Evolutionary conservation across 2,888 invertebrate species (phyloP), one percentile per base, ranked within the genome.

Genomic region (Cepaea hortensis): DNA sequence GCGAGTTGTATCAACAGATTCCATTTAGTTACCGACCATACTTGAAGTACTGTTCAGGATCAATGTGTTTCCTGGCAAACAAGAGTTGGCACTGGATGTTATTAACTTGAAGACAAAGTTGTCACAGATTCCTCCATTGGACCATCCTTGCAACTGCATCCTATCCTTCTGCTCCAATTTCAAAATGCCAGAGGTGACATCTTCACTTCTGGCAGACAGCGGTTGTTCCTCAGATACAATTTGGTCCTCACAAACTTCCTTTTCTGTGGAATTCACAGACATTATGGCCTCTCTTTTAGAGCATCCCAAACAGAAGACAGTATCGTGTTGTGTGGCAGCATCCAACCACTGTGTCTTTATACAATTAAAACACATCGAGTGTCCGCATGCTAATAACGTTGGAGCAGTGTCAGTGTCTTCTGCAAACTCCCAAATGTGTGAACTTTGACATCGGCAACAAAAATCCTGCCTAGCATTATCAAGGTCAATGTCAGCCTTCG

Each of bases 51-150:
- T 55, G 68, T 79, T 79, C 55, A 85, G 68, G 15, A 65, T 62
- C 6, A 65, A 68, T 46, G 70, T n/a, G 23, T 20, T 85, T 1
- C 55, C 70, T 23, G 70, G 3, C n/a, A 61, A 46, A 15, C 68
- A 77, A 5, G 50, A 9, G 13, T 85, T 73, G 46, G 55, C 72
- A 18, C 61, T 72, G 2, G 81, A 13, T 5, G 81, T 35, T 15
- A 85, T 80, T 23, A 85, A 46, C 68, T 79, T 80, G 23, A 85
- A 80, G 11, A 85, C 73, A 73, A 73, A 81, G 65, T 85, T 85
- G 35, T 85, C 85, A 61, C 77, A 72, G n/a, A 85, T 61, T n/a
- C 73, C 81, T 65, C 80, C 15, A 23, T 81, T 85, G 1, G 81
- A 65, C 85, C 85, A 85, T 23, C 81, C 80, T 68, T 80, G 81